phyloP scores from a whole-genome alignment of 1,140 invertebrate genomes.

The Drosophila nasuta region DNA sequence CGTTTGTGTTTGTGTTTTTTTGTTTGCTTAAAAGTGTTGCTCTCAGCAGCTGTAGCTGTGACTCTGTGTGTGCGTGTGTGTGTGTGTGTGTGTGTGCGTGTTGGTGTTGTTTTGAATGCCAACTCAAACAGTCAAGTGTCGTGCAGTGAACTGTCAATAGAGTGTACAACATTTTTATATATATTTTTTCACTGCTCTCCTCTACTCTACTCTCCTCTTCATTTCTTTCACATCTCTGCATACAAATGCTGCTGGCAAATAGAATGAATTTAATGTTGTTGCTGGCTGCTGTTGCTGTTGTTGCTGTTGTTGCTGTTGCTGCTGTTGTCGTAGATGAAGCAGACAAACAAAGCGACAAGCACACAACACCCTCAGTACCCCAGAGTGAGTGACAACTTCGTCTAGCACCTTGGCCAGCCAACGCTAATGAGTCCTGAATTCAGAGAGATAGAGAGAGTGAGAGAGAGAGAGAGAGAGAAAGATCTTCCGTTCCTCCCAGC shows the following conservation, averaged over 20 bases:
- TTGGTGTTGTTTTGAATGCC: constrained; percentile 75
- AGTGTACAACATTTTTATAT: constrained; percentile 69
- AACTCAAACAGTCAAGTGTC: constrained; percentile 83
- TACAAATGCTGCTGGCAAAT: constrained; percentile 60
- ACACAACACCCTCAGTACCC: constrained; percentile 19
- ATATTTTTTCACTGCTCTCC: too few relatives aligned
- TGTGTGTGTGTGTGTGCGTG: constrained; percentile 10
- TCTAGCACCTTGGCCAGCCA: constrained; percentile 59
- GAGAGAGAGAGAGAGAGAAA: too few relatives aligned
- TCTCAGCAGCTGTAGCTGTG: constrained; percentile 18
- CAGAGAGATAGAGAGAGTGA: constrained; percentile 21
- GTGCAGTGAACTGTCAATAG: constrained; percentile 83
- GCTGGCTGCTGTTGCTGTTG: constrained; percentile 4
- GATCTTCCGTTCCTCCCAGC: neutral
- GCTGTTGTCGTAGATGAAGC: constrained; percentile 58
- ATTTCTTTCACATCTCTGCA: constrained; percentile 42
- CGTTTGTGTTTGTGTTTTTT: constrained; percentile 25
- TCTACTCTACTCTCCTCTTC: neutral
- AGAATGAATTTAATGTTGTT: constrained; percentile 48
- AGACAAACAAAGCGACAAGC: constrained; percentile 57
- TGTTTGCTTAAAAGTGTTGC: constrained; percentile 48
- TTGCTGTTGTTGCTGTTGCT: constrained; percentile 17
- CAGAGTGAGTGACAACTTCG: constrained; percentile 32
- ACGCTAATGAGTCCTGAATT: constrained; percentile 71
- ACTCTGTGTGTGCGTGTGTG: constrained; percentile 31